A percentile compares a stretch with the other conserved stretches of the same genome.
phyloP scores from a whole-genome alignment of 2,888 invertebrate genomes.

The Limenitis arthemis region DNA sequence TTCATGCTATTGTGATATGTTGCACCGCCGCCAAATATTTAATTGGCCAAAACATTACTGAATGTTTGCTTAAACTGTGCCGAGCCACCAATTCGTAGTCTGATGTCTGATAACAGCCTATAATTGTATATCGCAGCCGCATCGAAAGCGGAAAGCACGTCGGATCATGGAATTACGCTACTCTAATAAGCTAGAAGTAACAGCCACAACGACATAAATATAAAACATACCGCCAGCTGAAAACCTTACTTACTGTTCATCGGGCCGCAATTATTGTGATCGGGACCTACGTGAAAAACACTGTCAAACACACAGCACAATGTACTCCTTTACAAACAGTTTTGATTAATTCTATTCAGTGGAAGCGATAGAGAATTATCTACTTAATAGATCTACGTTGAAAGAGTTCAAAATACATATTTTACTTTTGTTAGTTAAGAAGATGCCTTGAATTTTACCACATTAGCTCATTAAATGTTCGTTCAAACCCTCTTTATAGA shows the following conservation, averaged over 20 bases:
- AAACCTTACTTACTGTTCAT: slow-evolving; percentile 69
- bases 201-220: slow-evolving; percentile 56
- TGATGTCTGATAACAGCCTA: slow-evolving; percentile 28
- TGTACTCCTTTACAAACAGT: slow-evolving; percentile 44
- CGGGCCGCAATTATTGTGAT: slow-evolving; percentile 70
- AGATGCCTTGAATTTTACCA: slow-evolving; percentile 50
- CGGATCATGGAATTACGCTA: slow-evolving; percentile 30
- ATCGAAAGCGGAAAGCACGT: slow-evolving; percentile 48
- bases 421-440: slow-evolving; percentile 54
- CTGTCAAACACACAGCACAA: slow-evolving; percentile 68
- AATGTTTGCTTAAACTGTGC: slow-evolving; percentile 35
- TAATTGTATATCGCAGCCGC: slow-evolving; percentile 32
- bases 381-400: slow-evolving; percentile 44
- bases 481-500: slow-evolving; percentile 38
- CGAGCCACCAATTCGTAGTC: slow-evolving; percentile 28
- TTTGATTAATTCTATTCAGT: slow-evolving; percentile 37
- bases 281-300: slow-evolving; percentile 72
- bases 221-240: slow-evolving; percentile 56
- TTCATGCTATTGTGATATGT: slow-evolving; percentile 39
- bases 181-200: slow-evolving; percentile 58
- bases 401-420: slow-evolving; percentile 41
- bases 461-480: slow-evolving; percentile 49
- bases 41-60: slow-evolving; percentile 42
- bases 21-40: slow-evolving; percentile 47
- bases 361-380: slow-evolving; percentile 38